Percentiles rank a stretch among this genome's conserved stretches.
phyloP scores from a whole-genome alignment of 2,113 vertebrate species.

The Muscicapa adusta region DNA sequence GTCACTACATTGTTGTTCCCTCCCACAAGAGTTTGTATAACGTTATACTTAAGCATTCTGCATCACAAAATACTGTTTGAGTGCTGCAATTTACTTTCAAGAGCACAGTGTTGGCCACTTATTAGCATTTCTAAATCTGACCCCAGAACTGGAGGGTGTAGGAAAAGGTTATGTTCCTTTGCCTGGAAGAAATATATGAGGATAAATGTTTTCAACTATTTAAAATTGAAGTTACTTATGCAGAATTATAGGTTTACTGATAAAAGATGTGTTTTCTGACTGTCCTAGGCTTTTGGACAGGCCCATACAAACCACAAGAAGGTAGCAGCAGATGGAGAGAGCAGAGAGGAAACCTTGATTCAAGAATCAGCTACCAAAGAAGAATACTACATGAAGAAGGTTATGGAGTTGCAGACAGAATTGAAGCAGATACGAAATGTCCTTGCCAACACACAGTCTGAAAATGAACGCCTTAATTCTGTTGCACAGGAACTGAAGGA shows the following conservation, averaged over 20 bases:
- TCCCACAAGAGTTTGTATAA: background rate
- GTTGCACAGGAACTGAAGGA: conserved; percentile 89
- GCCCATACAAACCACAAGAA: conserved; percentile 94
- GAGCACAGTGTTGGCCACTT: background rate
- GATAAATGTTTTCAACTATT: background rate
- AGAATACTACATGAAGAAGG: conserved; percentile 90
- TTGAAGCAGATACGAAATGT: conserved; percentile 86
- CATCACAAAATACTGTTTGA: background rate
- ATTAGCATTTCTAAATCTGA: background rate
- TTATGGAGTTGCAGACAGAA: conserved; percentile 92
- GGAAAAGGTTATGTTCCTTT: background rate
- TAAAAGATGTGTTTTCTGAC: background rate
- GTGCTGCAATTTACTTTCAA: background rate
- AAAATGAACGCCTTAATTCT: conserved; percentile 88
- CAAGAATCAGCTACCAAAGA: conserved; percentile 96
- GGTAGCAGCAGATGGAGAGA: conserved; percentile 95
- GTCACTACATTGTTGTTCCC: background rate
- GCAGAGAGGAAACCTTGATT: conserved; percentile 94
- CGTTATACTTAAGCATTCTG: background rate
- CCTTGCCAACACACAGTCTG: conserved; percentile 84
- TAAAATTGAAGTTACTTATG: background rate
- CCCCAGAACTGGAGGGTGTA: background rate
- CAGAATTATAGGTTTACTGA: background rate
- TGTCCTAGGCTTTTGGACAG: conserved; percentile 90
- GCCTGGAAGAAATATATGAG: background rate